Base-by-base conservation (phyloP, 2,888 invertebrate genomes). In the Eulithis prunata region DNA sequence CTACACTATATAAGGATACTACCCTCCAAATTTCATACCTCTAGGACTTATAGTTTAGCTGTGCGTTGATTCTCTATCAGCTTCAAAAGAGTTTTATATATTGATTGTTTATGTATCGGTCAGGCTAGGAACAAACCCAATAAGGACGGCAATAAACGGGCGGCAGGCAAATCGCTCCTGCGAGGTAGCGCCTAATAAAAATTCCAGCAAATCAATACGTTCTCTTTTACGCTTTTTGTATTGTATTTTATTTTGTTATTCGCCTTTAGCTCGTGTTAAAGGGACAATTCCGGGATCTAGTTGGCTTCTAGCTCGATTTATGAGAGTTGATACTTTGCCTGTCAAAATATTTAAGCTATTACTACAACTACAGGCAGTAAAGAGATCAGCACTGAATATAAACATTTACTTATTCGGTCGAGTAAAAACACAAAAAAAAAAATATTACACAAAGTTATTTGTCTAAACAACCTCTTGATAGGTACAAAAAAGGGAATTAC, bases 121-220 rank as follows among this genome's bases (percentile, higher is more conserved):
- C 59, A 68, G 62, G 75, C 70, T 73, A 77, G 57, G 54, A 68
- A 58, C 64, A 38, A 45, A 54, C 64, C 61, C 69, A 63, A 71
- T 73, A 71, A 68, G 65, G 68, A 21, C 76, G 77, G 79, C 87
- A 90, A 89, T 90, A 90, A 88, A 85, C 80, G 59, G 32, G 59
- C 59, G 77, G 83, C 85, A 82, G 78, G 84, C 85, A 83, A 82
- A 84, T 83, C 79, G 81, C 78, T 78, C 81, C 85, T 82, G 80
- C 82, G 82, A 88, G 89, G 90, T 88, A 88, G 87, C 85, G 87
- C 84, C 92, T 93, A 93, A 93, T 93, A 93, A 93, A 93, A 93
- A 93, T 93, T 92, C 93, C 92, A 83, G 83, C 87, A 90, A 93
- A 93, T 93, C 93, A 93, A 93, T 93, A 92, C 87, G 87, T 90